These are phyloP conservation scores for Zeugodacus cucurbitae DNA, from an alignment of 1,140 invertebrate species.

Conservation along the genomic window DNA sequence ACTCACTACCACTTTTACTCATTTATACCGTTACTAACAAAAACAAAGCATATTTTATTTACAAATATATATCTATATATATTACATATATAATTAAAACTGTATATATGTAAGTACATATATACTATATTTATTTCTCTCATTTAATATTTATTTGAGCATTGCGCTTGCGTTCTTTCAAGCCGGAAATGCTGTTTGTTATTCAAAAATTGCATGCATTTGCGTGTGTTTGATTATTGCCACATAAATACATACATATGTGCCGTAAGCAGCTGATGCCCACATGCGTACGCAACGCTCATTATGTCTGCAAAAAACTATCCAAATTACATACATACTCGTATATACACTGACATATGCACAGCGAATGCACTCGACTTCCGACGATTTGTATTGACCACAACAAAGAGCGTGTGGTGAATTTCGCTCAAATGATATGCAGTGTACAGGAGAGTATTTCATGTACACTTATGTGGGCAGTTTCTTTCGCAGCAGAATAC, in stretches of 20 bases:
- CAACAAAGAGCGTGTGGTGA: too few species aligned
- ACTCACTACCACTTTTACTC: not conserved
- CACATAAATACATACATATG: not conserved
- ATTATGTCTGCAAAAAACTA: not conserved
- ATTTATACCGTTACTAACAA: too few species aligned
- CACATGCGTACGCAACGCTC: slow-evolving; percentile 17
- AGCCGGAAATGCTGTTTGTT: slow-evolving; percentile 32
- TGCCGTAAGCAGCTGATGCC: slow-evolving; percentile 1
- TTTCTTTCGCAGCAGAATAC: too few species aligned
- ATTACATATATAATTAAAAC: too few species aligned
- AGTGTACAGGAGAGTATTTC: too few species aligned
- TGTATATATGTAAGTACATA: not conserved
- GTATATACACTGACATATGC: too few species aligned
- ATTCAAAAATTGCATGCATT: slow-evolving; percentile 5
- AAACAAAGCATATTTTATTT: too few species aligned
- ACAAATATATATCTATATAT: not conserved
- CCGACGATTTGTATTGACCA: too few species aligned
- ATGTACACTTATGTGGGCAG: too few species aligned
- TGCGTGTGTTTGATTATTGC: not conserved
- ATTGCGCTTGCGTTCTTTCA: not conserved
- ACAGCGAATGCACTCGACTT: too few species aligned
- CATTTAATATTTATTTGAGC: not conserved
- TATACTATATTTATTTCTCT: not conserved
- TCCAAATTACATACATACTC: too few species aligned
- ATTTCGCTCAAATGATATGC: too few species aligned